Evolutionary conservation across 2,888 invertebrate genomes (phyloP), one percentile per base, ranked within the genome.

Genomic region (Blera fallax): DNA sequence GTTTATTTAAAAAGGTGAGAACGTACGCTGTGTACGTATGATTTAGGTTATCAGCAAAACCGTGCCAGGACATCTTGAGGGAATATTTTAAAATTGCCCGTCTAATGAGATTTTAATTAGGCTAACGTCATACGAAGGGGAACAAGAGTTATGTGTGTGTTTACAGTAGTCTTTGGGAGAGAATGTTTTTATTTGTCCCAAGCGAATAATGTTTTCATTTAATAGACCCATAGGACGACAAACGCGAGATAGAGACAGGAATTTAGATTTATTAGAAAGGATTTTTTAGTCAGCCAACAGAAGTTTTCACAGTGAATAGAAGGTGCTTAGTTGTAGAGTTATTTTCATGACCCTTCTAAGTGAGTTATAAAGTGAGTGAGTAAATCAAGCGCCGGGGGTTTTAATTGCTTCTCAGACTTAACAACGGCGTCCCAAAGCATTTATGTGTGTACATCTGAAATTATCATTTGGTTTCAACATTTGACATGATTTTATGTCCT

Each of bases 71-170:
- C 62, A 70, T 82, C 70, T 70, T 58, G 18, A 50, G 64, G 76
- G 34, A 16, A 27, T 27, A 29, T 45, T 56, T 56, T 45, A 18
- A 64, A 72, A 58, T 77, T 32, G 29, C 45, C 21, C 6, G 18
- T 45, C 70, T 77, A 82, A 82, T 72, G 70, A 37, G 58, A 67
- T 40, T 82, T 77, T 77, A 82, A 82, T 77, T 45, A 77, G 70
- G 18, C 40, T 52, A 14, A 6, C 18, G 0, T 11, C 3, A 14
- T 29, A n/a, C 24, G 7, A 2, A 3, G 2, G n/a, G 0, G 6
- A 14, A 5, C 6, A 14, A 34, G 48, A 18, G 45, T n/a, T 32
- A n/a, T 43, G 45, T 24, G 50, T 29, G 56, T 21, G 27, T 6
- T 6, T 8, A 27, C 1, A 7, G 0, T 2, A 10, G 14, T 69